Base-by-base conservation (phyloP, 2,797 vertebrate genomes). In the Gymnopithys bicolor region DNA sequence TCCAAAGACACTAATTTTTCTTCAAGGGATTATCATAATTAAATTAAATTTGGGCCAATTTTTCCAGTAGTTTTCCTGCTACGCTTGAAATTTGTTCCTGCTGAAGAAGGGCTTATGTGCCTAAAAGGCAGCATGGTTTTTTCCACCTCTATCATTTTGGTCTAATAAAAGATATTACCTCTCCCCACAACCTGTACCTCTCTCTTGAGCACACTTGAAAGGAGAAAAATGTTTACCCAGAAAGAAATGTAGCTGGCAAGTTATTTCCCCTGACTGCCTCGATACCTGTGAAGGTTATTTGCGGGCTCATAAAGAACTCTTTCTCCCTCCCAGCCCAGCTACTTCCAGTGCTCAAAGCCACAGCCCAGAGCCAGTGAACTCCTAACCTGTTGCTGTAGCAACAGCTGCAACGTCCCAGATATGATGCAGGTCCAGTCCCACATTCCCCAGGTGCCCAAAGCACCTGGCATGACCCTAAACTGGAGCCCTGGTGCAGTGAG, bases 81-180 rank as follows among this genome's bases (percentile, higher is more conserved):
- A 75, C 59, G 43, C 62, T 75, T 86, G 37, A 90, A 58, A 46
- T 68, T 33, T 87, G 12, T 39, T 81, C 30, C 79, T 85, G 62
- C 85, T 71, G 62, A 84, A 79, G 52, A 82, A 56, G 30, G 56
- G 37, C 18, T 93, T 83, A 49, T 19, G 41, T 9, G 15, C 66
- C 87, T 83, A 53, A 79, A 76, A 92, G 87, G 17, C 62, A 93
- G 91, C 24, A 69, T 95, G 60, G 0, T 64, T 94, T 95, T 90
- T 92, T 80, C 87, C 69, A 91, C 37, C 67, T 88, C 87, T 87
- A 78, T 95, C 83, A 88, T 89, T 91, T 84, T 59, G 43, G 82
- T 88, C 89, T 95, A 87, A 95, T 95, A 94, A 96, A 94, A 93
- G 79, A 77, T 93, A 95, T 84, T 91, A 81, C 91, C 66, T 88